phyloP scores from a whole-genome alignment of 2,888 invertebrate species.

The Rhaphigaster nebulosa region DNA sequence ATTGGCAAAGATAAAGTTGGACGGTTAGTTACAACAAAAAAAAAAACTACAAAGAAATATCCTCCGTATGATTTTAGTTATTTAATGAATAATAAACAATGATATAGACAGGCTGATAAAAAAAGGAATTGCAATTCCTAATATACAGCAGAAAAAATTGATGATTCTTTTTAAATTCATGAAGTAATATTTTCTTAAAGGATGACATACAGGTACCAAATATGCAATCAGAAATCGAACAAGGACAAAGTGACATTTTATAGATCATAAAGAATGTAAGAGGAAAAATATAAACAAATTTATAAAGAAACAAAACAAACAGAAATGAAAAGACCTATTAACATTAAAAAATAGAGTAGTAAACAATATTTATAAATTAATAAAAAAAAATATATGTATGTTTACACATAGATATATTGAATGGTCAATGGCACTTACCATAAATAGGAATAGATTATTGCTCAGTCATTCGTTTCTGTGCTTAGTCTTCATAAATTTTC shows the following conservation, averaged over 20 bases:
- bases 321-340: background rate
- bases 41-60: too few relatives aligned
- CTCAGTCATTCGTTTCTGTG: background rate
- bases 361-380: background rate
- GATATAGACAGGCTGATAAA: too few relatives aligned
- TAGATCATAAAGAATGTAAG: background rate
- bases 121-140: background rate
- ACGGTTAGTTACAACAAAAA: too few relatives aligned
- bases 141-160: too few relatives aligned
- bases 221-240: background rate
- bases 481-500: background rate
- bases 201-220: background rate
- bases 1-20: too few relatives aligned
- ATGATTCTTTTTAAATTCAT: too few relatives aligned
- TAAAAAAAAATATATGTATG: background rate
- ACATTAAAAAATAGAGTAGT: background rate
- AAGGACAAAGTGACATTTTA: background rate
- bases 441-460: background rate
- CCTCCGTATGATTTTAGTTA: too few relatives aligned
- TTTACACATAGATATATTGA: constrained; percentile 10
- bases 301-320: background rate
- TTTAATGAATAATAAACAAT: too few relatives aligned
- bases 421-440: constrained; percentile 47
- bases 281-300: background rate
- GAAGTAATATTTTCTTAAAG: background rate